A percentile compares a stretch with the other conserved stretches of the same genome.
Conservation (phyloP, 53 echinoderm and acorn worm genomes). For the Echinometra lucunter region DNA sequence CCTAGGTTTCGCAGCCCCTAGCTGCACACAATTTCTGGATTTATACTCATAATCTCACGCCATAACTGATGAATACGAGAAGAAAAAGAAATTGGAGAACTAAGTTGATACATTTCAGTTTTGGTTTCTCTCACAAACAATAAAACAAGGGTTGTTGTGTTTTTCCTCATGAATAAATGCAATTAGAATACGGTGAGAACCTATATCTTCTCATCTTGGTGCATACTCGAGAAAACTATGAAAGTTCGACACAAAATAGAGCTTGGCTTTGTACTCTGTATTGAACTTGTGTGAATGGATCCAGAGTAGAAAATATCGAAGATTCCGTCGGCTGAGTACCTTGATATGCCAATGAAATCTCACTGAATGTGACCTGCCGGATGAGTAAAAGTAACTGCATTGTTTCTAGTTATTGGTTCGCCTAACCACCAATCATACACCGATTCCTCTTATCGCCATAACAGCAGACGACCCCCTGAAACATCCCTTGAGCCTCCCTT, state of each 20-base stretch:
- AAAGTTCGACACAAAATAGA: neutral
- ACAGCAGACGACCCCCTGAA: neutral
- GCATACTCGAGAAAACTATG: neutral
- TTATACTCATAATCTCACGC: too few relatives aligned
- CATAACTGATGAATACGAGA: too few relatives aligned
- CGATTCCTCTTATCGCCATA: neutral
- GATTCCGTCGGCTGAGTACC: neutral
- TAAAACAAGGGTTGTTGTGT: too few relatives aligned
- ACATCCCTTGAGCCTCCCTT: conserved; percentile 31
- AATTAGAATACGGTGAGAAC: too few relatives aligned
- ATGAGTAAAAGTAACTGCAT: neutral
- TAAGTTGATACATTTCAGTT: too few relatives aligned
- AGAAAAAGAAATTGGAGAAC: too few relatives aligned
- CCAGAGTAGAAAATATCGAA: neutral
- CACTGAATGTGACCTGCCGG: neutral
- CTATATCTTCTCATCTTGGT: neutral
- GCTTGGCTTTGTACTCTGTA: neutral
- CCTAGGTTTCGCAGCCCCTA: too few relatives aligned
- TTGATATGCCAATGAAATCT: neutral
- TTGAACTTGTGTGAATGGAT: neutral
- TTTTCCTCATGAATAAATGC: too few relatives aligned
- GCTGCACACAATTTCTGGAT: too few relatives aligned
- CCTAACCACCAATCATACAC: neutral
- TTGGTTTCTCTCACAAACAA: too few relatives aligned
- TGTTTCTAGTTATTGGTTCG: neutral